Conservation (phyloP, 2,797 vertebrate genomes). For the Myoxocephalus aenaeus region DNA sequence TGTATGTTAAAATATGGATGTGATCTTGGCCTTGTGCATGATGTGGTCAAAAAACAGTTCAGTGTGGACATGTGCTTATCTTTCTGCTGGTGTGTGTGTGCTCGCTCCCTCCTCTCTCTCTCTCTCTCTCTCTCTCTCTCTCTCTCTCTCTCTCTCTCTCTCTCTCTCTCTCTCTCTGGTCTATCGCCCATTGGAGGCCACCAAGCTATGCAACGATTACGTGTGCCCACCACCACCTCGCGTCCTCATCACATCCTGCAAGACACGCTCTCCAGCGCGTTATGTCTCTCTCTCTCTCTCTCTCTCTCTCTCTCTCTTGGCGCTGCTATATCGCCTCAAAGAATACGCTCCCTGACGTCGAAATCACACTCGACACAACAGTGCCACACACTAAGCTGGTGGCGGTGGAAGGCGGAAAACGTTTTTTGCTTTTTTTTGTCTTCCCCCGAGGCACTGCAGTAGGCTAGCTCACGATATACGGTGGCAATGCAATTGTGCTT, state of each 20-base stretch:
- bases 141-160: slow-evolving; percentile 10
- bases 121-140: slow-evolving; percentile 1
- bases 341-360: slow-evolving; percentile 59
- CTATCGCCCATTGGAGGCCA: slow-evolving; percentile 53
- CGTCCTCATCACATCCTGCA: slow-evolving; percentile 69
- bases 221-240: slow-evolving; percentile 73
- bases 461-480: slow-evolving; percentile 36
- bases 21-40: slow-evolving; percentile 40
- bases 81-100: slow-evolving; percentile 16
- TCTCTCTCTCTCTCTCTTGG: slow-evolving; percentile 19
- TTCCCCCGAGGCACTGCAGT: slow-evolving; percentile 60
- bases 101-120: slow-evolving; percentile 14
- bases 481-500: slow-evolving; percentile 44
- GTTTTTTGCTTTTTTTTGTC: neutral
- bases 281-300: neutral
- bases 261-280: slow-evolving; percentile 23
- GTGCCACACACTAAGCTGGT: slow-evolving; percentile 68
- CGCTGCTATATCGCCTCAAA: slow-evolving; percentile 47
- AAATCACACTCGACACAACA: slow-evolving; percentile 70
- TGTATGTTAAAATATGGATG: slow-evolving; percentile 33
- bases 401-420: slow-evolving; percentile 58
- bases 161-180: slow-evolving; percentile 21
- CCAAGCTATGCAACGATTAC: slow-evolving; percentile 58
- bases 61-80: slow-evolving; percentile 66
- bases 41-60: slow-evolving; percentile 44